phyloP scores from a whole-genome alignment of 2,888 invertebrate species.

The Ichneumoninae sp. region DNA sequence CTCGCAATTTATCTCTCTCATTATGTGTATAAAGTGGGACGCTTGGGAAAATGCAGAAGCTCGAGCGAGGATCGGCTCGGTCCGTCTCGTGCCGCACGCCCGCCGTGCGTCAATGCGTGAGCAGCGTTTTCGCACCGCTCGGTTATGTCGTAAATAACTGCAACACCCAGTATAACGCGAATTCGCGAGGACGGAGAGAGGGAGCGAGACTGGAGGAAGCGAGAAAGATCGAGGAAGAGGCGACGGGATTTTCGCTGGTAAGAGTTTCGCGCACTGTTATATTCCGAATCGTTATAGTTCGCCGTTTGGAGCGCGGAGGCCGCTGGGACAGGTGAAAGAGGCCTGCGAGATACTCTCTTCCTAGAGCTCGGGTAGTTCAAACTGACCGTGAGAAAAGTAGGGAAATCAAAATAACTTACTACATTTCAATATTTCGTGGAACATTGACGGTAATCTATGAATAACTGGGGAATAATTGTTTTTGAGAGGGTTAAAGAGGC shows the following conservation, averaged over 20 bases:
- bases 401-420: background rate
- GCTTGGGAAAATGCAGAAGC: slow-evolving; percentile 67
- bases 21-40: slow-evolving; percentile 71
- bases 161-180: slow-evolving; percentile 55
- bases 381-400: background rate
- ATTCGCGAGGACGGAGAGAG: slow-evolving; percentile 10
- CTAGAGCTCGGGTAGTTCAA: background rate
- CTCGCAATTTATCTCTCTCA: slow-evolving; percentile 71
- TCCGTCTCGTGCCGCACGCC: slow-evolving; percentile 51
- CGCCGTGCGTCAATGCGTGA: slow-evolving; percentile 65
- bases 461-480: too few relatives aligned
- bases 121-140: slow-evolving; percentile 57
- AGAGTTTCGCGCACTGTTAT: slow-evolving; percentile 41
- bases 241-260: slow-evolving; percentile 25
- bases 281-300: slow-evolving; percentile 43
- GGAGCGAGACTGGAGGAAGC: slow-evolving; percentile 34
- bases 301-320: background rate
- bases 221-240: slow-evolving; percentile 62
- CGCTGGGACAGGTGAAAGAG: slow-evolving; percentile 18
- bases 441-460: background rate
- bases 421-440: background rate
- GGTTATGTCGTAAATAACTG: slow-evolving; percentile 65
- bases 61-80: slow-evolving; percentile 10
- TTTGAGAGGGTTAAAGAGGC: too few relatives aligned
- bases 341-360: background rate